These are phyloP conservation scores for Cyclina sinensis DNA, from an alignment of 1,140 invertebrate species.

Conservation along the genomic window DNA sequence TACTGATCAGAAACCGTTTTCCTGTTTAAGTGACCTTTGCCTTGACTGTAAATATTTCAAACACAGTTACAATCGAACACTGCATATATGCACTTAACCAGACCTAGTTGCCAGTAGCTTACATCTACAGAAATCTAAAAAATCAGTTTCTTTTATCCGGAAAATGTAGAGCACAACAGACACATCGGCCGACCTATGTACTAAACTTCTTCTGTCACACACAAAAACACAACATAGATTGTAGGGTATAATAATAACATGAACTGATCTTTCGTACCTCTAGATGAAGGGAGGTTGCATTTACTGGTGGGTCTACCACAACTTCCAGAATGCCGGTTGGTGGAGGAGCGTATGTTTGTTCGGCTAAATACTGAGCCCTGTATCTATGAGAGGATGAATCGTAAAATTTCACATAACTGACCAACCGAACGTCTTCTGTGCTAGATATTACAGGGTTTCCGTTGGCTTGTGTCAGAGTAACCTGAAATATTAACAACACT, in stretches of 20 bases:
- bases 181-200: too few relatives aligned
- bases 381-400: conserved; percentile 13
- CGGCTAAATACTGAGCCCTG: conserved; percentile 38
- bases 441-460: conserved; percentile 43
- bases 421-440: neutral
- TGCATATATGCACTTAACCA: too few relatives aligned
- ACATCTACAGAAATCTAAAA: too few relatives aligned
- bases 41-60: too few relatives aligned
- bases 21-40: too few relatives aligned
- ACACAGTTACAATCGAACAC: too few relatives aligned
- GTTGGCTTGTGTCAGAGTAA: conserved; percentile 41
- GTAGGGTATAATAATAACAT: too few relatives aligned
- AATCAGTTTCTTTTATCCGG: neutral
- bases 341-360: conserved; percentile 40
- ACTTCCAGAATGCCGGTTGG: conserved; percentile 48
- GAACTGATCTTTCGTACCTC: conserved; percentile 33
- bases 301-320: conserved; percentile 36
- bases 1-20: too few relatives aligned
- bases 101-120: too few relatives aligned
- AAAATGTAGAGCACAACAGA: too few relatives aligned
- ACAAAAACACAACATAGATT: too few relatives aligned
- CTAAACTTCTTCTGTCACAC: too few relatives aligned
- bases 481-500: conserved; percentile 12
- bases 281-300: conserved; percentile 47
- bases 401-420: conserved; percentile 57